These are phyloP conservation scores for Epinotia demarniana DNA, from an alignment of 2,888 invertebrate species.

Conservation along the genomic window DNA sequence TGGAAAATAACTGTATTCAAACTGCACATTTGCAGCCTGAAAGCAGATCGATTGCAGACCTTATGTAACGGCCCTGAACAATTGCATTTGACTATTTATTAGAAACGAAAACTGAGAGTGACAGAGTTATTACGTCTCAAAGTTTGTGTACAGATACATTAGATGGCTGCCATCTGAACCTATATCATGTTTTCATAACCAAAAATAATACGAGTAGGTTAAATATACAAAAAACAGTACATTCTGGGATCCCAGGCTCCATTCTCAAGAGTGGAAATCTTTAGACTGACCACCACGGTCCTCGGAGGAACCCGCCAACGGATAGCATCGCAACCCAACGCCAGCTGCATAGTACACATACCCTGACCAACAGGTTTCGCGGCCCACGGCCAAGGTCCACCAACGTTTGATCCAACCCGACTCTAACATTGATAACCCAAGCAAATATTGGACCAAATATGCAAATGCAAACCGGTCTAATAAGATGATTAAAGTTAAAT, in stretches of 20 bases:
- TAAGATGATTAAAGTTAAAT: conserved; percentile 37
- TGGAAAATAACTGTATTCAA: too few relatives aligned
- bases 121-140: too few relatives aligned
- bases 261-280: not conserved
- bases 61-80: too few relatives aligned
- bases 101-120: too few relatives aligned
- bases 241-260: not conserved
- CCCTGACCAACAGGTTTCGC: conserved; percentile 40
- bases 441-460: conserved; percentile 36
- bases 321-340: conserved; percentile 33
- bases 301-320: conserved; percentile 14
- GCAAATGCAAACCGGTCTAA: conserved; percentile 40
- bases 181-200: too few relatives aligned
- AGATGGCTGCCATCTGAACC: too few relatives aligned
- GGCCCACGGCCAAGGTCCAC: conserved; percentile 34
- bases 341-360: conserved; percentile 35
- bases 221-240: too few relatives aligned
- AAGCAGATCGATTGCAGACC: too few relatives aligned
- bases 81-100: too few relatives aligned
- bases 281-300: not conserved
- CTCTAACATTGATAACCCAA: not conserved
- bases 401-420: conserved; percentile 28
- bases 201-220: too few relatives aligned
- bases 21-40: too few relatives aligned
- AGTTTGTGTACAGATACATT: too few relatives aligned